Percentiles rank a stretch among this genome's conserved stretches.
Conservation (phyloP, 2,888 invertebrate species). For the Pachydiplax longipennis region DNA sequence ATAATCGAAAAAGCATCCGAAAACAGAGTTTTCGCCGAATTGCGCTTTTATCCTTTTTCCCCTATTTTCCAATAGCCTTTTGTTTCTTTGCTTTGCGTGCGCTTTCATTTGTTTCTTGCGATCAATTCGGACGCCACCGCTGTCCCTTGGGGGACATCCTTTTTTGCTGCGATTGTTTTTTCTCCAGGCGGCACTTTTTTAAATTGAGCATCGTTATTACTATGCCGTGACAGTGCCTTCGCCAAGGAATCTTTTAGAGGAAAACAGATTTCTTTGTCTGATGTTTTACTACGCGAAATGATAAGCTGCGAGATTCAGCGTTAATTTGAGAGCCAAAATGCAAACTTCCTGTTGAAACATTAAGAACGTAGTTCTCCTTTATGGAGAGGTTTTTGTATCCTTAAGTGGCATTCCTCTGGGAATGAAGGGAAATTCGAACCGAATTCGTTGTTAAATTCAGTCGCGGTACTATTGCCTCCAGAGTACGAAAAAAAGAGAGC, state of each 20-base stretch:
- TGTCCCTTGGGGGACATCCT: background rate
- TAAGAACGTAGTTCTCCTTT: background rate
- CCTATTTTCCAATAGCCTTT: background rate
- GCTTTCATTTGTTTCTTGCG: background rate
- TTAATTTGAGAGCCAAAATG: too few relatives aligned
- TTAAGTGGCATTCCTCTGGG: background rate
- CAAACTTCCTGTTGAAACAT: too few relatives aligned
- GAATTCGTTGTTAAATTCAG: background rate
- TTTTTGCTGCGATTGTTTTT: background rate
- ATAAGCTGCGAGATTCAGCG: too few relatives aligned
- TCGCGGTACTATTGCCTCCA: background rate
- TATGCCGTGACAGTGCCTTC: too few relatives aligned
- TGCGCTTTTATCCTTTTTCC: background rate
- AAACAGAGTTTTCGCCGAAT: background rate
- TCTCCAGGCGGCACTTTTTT: background rate
- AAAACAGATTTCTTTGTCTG: too few relatives aligned
- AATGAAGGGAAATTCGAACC: background rate
- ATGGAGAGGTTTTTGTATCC: background rate
- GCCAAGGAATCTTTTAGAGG: too few relatives aligned
- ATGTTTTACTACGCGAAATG: too few relatives aligned
- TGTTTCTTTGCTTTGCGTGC: background rate
- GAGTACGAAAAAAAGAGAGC: background rate
- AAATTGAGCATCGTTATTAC: background rate
- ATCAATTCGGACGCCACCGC: background rate
- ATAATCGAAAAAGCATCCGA: background rate